A percentile compares a stretch with the other conserved stretches of the same genome.
phyloP scores from a whole-genome alignment of 2,888 invertebrate species.

The Heliconius cydno region DNA sequence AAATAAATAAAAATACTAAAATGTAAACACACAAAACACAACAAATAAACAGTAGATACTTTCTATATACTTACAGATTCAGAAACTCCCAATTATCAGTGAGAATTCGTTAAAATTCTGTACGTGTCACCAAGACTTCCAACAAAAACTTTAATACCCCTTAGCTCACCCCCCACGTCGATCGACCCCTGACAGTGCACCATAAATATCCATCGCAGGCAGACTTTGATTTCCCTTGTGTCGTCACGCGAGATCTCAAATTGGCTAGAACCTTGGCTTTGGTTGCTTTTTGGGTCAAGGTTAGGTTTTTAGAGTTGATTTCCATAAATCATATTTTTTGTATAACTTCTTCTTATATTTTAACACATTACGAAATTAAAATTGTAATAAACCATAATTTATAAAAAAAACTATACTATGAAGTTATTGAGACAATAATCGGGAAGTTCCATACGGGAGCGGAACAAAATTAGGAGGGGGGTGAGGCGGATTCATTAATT shows the following conservation, averaged over 20 bases:
- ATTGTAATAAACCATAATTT: too few relatives aligned
- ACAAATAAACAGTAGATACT: not conserved
- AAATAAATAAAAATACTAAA: not conserved
- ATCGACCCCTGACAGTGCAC: slow-evolving; percentile 53
- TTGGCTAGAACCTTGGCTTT: slow-evolving; percentile 55
- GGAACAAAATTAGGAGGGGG: too few relatives aligned
- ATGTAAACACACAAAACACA: not conserved
- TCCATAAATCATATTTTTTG: not conserved
- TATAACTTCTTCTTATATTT: not conserved
- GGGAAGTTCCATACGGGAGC: too few relatives aligned
- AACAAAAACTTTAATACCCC: slow-evolving; percentile 37
- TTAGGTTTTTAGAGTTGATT: not conserved
- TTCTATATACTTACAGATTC: not conserved
- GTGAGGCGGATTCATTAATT: too few relatives aligned
- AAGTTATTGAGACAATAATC: too few relatives aligned
- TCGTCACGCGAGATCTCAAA: slow-evolving; percentile 58
- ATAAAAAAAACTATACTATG: not conserved
- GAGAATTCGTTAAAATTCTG: slow-evolving; percentile 39
- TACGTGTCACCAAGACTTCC: slow-evolving; percentile 31
- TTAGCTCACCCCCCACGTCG: slow-evolving; percentile 30
- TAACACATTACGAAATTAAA: too few relatives aligned
- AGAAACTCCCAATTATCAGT: slow-evolving; percentile 27
- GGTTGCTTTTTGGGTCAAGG: slow-evolving; percentile 24
- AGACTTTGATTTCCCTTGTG: slow-evolving; percentile 71
- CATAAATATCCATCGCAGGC: slow-evolving; percentile 70